phyloP scores from a whole-genome alignment of 2,797 vertebrate species.

The Acanthurus tractus region DNA sequence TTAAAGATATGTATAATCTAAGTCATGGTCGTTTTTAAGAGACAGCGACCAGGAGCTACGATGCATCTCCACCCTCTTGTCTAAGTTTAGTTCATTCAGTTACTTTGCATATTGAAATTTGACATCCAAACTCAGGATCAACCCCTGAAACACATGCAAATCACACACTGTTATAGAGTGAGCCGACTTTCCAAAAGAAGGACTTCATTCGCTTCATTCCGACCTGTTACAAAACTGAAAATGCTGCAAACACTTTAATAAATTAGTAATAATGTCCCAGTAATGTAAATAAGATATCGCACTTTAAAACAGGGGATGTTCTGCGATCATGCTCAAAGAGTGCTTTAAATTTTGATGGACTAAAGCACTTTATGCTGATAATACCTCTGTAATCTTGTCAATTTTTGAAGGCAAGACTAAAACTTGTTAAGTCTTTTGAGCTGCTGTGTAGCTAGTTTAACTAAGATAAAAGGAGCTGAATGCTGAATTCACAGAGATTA shows the following conservation, averaged over 20 bases:
- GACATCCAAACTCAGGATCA: too few species aligned
- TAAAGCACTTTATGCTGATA: too few species aligned
- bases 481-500: background rate
- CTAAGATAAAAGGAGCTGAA: background rate
- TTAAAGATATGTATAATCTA: too few species aligned
- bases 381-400: too few species aligned
- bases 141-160: too few species aligned
- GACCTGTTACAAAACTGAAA: background rate
- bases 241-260: background rate
- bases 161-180: background rate
- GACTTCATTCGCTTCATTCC: background rate
- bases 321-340: background rate
- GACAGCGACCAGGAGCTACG: too few species aligned
- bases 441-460: background rate
- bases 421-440: background rate
- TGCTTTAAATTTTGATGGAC: too few species aligned
- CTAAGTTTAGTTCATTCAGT: too few species aligned
- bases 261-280: background rate
- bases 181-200: background rate
- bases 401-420: background rate
- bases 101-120: too few species aligned
- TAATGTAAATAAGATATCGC: background rate
- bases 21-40: too few species aligned
- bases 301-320: background rate
- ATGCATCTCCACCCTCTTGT: too few species aligned